Base-by-base conservation (phyloP, 92 coral and sea anemone genomes). In the Pocillopora meandrina region DNA sequence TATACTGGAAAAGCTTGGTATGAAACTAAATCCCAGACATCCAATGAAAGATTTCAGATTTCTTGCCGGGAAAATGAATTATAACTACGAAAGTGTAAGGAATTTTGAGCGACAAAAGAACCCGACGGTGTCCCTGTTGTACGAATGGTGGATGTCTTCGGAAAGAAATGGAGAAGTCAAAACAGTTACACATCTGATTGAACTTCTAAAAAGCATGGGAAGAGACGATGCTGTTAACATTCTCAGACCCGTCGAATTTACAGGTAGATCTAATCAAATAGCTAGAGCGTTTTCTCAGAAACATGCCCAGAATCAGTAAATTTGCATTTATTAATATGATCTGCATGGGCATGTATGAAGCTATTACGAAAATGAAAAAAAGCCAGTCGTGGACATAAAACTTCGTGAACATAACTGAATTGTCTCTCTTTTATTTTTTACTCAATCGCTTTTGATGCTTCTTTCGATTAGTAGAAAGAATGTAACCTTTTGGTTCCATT, bases 191-290 rank as follows among this genome's bases (percentile, higher is more conserved):
- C 88, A 87, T 1, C 80, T 97, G 14, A 89, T 97, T 9, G 86
- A 89, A 1, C 59, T 85, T 26, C 78, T 97, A 5, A 85, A 69
- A 34, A 88, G 85, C n/a, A 97, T 97, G 99, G 86, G 77, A 59
- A 82, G 99, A 77, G 98, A 95, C 52, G 99, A 97, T 79, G 98
- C 97, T 21, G 99, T 95, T 6, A 95, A 91, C 21, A 70, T 97
- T 17, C 82, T 97, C 74, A 82, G 65, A 71, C 94, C 92, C 7
- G 79, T 92, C 57, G 95, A 94, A 80, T 97, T 76, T 87, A 87
- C 96, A 76, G 98, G 98, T 88, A 81, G 86, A 88, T 85, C 21
- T 12, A 16, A 5, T 69, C 10, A 20, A 10, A 69, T 10, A 69
- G 19, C 69, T 58, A 12, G 59, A 19, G 47, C 34, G 42, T 15